Evolutionary conservation across 2,888 invertebrate species (phyloP).

Genomic region (Syritta pipiens): DNA sequence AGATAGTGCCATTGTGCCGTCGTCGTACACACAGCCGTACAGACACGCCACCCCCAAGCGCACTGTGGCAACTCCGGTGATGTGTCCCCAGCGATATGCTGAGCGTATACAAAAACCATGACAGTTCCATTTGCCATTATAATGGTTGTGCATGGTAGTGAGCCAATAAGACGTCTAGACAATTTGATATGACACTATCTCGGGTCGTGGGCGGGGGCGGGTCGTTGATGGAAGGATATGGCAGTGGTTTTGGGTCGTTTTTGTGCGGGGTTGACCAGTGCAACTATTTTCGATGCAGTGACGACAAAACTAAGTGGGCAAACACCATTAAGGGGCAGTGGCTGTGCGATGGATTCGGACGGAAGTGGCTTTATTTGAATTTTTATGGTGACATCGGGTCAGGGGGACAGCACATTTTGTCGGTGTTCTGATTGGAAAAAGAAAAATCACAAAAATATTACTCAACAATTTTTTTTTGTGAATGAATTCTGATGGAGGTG

Average conservation of each 20-base stretch:
- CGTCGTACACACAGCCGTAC: too few relatives aligned
- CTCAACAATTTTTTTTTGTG: too few relatives aligned
- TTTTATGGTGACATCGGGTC: too few relatives aligned
- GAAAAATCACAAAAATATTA: too few relatives aligned
- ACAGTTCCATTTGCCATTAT: neutral
- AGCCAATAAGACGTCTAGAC: slow-evolving; percentile 13
- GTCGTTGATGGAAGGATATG: neutral
- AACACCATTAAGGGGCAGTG: too few relatives aligned
- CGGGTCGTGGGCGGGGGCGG: neutral
- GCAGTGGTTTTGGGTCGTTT: neutral
- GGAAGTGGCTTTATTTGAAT: too few relatives aligned
- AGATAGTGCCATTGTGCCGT: slow-evolving; percentile 11
- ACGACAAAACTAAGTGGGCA: too few relatives aligned
- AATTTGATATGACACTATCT: neutral
- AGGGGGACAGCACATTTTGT: too few relatives aligned
- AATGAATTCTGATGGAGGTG: too few relatives aligned
- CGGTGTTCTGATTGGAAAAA: too few relatives aligned
- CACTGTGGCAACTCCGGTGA: neutral
- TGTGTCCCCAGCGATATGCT: neutral
- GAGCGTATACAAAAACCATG: neutral
- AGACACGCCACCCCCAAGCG: neutral
- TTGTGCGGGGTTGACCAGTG: neutral
- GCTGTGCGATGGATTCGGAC: too few relatives aligned
- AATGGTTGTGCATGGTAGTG: neutral
- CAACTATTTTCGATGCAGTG: too few relatives aligned